A percentile compares a stretch with the other conserved stretches of the same genome.
Evolutionary conservation across 2,797 vertebrate species (phyloP).

Genomic region (Ficedula albicollis): DNA sequence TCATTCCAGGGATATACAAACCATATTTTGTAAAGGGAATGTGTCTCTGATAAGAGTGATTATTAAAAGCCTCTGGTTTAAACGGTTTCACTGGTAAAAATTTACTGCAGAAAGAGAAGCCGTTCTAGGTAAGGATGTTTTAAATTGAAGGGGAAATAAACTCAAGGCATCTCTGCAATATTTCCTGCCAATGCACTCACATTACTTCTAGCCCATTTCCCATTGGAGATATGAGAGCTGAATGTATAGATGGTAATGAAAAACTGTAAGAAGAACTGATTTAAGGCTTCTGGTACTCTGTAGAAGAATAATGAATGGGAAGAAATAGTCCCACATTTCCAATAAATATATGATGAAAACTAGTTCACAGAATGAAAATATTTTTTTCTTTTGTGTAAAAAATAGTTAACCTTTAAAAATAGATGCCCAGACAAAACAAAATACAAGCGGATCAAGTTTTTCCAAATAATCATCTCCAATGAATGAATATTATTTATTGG

Average conservation of each 20-base stretch:
- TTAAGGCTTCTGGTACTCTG: not conserved
- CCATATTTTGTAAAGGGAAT: not conserved
- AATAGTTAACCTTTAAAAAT: not conserved
- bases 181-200: constrained; percentile 11
- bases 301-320: not conserved
- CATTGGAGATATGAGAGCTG: not conserved
- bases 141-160: constrained; percentile 41
- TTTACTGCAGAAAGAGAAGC: constrained; percentile 18
- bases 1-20: not conserved
- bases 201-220: constrained; percentile 24
- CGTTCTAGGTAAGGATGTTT: not conserved
- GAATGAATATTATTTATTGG: not conserved
- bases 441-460: not conserved
- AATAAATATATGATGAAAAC: constrained; percentile 6
- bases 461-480: not conserved
- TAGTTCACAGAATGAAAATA: not conserved
- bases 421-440: not conserved
- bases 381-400: not conserved
- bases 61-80: constrained; percentile 25
- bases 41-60: not conserved
- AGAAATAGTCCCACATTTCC: not conserved
- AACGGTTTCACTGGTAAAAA: constrained; percentile 11
- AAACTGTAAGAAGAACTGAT: constrained; percentile 18
- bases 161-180: not conserved
- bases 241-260: not conserved